Evolutionary conservation across 2,113 vertebrate species (phyloP).

Genomic region (Scomber scombrus): DNA sequence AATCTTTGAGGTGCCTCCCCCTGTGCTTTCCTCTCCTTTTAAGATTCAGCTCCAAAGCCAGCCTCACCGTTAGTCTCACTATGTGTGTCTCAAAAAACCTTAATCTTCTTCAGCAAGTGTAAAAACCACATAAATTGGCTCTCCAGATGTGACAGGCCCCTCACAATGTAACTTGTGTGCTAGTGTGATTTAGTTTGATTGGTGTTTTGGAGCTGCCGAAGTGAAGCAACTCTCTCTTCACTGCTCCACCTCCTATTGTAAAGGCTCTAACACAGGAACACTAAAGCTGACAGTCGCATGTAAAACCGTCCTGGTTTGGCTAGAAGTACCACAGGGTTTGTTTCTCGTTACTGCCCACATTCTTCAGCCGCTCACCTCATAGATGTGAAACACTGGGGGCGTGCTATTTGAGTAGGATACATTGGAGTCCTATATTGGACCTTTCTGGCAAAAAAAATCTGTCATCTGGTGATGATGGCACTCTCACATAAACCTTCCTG

Average conservation of each 20-base stretch:
- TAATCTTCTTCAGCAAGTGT: constrained; percentile 52
- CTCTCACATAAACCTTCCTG: constrained; percentile 13
- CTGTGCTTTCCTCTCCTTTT: constrained; percentile 23
- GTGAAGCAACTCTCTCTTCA: constrained; percentile 50
- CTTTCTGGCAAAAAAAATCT: constrained; percentile 36
- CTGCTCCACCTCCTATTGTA: constrained; percentile 59
- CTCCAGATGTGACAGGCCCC: constrained; percentile 52
- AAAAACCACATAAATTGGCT: constrained; percentile 58
- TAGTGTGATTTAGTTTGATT: constrained; percentile 56
- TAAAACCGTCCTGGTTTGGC: constrained; percentile 39
- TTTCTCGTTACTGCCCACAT: constrained; percentile 14
- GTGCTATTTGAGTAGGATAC: constrained; percentile 26
- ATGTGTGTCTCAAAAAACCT: constrained; percentile 25
- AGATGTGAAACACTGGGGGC: constrained; percentile 23
- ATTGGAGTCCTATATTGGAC: constrained; percentile 22
- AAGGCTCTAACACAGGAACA: constrained; percentile 75
- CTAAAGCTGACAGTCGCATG: constrained; percentile 70
- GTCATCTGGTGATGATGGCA: constrained; percentile 18
- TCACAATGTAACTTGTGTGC: constrained; percentile 56
- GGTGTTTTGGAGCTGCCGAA: constrained; percentile 48
- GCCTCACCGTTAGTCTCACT: constrained; percentile 30
- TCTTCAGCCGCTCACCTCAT: constrained; percentile 16
- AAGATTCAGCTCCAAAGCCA: constrained; percentile 40
- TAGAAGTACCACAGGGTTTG: constrained; percentile 1
- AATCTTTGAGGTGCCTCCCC: constrained; percentile 18